Evolutionary conservation across 2,797 vertebrate species (phyloP).

Genomic region (Pyrocephalus nanus): DNA sequence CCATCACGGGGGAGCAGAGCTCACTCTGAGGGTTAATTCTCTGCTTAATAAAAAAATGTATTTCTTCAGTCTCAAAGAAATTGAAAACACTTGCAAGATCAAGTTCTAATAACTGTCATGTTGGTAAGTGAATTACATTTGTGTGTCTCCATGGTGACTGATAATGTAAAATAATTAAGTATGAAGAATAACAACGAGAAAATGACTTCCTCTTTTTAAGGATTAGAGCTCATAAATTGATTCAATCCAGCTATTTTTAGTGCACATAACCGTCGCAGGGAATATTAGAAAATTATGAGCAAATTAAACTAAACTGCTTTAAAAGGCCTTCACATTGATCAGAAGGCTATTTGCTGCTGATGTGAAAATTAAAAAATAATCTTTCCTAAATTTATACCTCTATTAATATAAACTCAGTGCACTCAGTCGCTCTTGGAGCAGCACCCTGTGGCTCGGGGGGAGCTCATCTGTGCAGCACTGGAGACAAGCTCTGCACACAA

Average conservation of each 20-base stretch:
- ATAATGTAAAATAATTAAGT: constrained; percentile 78
- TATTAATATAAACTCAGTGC: not conserved
- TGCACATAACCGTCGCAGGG: constrained; percentile 41
- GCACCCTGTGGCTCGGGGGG: not conserved
- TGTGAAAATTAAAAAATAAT: constrained; percentile 39
- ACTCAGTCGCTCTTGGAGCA: not conserved
- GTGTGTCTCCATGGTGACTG: constrained; percentile 74
- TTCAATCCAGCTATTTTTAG: constrained; percentile 73
- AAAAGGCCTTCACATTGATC: constrained; percentile 53
- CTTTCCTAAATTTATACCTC: constrained; percentile 5
- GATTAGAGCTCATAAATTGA: constrained; percentile 74
- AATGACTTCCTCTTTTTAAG: constrained; percentile 77
- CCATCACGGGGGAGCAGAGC: not conserved
- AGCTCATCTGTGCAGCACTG: not conserved
- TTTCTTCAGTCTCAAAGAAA: constrained; percentile 47
- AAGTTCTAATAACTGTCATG: constrained; percentile 58
- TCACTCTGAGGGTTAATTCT: not conserved
- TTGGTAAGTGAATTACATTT: constrained; percentile 63
- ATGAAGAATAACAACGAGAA: constrained; percentile 75
- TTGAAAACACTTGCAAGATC: constrained; percentile 63
- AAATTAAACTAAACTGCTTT: constrained; percentile 57
- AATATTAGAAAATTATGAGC: constrained; percentile 63
- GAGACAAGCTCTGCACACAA: not conserved
- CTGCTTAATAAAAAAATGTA: constrained; percentile 22
- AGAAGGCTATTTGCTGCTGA: constrained; percentile 39